Base-by-base conservation (phyloP, 2,888 invertebrate species). In the Lasioglossum marginatum region DNA sequence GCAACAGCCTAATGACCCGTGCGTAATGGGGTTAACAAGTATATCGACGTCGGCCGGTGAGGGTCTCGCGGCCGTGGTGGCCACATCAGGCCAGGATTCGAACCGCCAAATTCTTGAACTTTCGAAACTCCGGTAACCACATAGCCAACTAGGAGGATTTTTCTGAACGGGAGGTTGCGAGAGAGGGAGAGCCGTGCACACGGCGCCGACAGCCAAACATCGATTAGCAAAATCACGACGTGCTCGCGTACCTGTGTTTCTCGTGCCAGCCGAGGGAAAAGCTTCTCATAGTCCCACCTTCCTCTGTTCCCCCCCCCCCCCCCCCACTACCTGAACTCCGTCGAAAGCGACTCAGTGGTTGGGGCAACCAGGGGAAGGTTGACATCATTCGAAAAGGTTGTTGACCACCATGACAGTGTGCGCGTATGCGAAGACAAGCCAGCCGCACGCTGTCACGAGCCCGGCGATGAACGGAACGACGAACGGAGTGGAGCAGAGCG, bases 361-460 rank as follows among this genome's bases (percentile, higher is more conserved):
- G 48, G 37, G 31, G 45, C 57, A 31, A 10, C 27, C 14, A 10
- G 1, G 68, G 68, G 45, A 27, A 31, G 71, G 63, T 74, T 40
- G 81, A 74, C 86, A 81, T 78, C 43, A 80, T 86, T 86, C 86
- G 45, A 48, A 63, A 72, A 78, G 86, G 86, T 86, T 86, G 82
- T 79, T 86, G 86, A 86, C 86, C 86, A 86, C 68, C 60, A 68
- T 40, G 68, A 72, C 68, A 74, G 52, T 27, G 77, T 43, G 43
- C 77, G 70, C 52, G 70, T 73, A 52, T 48, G 70, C 70, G 63
- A 52, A 77, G 86, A 74, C 81, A 66, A 48, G 86, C 14, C 68
- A 40, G 85, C n/a, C 68, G 75, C 85, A 63, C 60, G 72, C 48
- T 72, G 72, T 76, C 78, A 48, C 76, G 82, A 63, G 68, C 68